Evolutionary conservation across 2,797 vertebrate genomes (phyloP).

Genomic region (Jordanella pulchra): DNA sequence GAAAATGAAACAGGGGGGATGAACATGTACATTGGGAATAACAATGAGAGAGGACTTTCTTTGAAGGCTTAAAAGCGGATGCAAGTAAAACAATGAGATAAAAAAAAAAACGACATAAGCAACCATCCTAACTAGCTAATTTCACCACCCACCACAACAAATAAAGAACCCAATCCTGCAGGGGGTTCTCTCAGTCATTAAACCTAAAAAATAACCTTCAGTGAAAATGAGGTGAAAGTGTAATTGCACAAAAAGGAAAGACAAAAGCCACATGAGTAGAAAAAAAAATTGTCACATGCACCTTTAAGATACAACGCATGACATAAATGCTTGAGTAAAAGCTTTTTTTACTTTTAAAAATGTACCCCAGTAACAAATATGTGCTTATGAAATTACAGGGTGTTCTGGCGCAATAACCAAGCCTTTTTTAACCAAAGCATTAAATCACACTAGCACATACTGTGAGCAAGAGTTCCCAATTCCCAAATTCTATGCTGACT

Average conservation of each 20-base stretch:
- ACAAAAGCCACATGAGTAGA: neutral
- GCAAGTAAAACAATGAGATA: constrained; percentile 13
- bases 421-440: constrained; percentile 23
- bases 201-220: constrained; percentile 3
- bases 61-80: constrained; percentile 16
- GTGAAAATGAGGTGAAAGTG: constrained; percentile 8
- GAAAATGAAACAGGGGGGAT: constrained; percentile 43
- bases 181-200: constrained; percentile 1
- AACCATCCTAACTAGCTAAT: neutral
- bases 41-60: constrained; percentile 25
- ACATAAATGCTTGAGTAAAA: constrained; percentile 9
- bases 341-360: constrained; percentile 26
- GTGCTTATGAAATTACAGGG: constrained; percentile 24
- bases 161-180: constrained; percentile 10
- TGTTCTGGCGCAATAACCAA: constrained; percentile 46
- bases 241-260: constrained; percentile 18
- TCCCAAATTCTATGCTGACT: constrained; percentile 11
- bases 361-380: constrained; percentile 15
- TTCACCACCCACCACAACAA: neutral
- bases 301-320: constrained; percentile 22
- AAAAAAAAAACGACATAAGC: constrained; percentile 1
- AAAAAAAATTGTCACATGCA: neutral
- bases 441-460: constrained; percentile 11
- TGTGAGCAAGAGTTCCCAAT: constrained; percentile 14
- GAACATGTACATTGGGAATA: constrained; percentile 18